Conservation (phyloP, 2,888 invertebrate species). For the Stenchaetothrips biformis region DNA sequence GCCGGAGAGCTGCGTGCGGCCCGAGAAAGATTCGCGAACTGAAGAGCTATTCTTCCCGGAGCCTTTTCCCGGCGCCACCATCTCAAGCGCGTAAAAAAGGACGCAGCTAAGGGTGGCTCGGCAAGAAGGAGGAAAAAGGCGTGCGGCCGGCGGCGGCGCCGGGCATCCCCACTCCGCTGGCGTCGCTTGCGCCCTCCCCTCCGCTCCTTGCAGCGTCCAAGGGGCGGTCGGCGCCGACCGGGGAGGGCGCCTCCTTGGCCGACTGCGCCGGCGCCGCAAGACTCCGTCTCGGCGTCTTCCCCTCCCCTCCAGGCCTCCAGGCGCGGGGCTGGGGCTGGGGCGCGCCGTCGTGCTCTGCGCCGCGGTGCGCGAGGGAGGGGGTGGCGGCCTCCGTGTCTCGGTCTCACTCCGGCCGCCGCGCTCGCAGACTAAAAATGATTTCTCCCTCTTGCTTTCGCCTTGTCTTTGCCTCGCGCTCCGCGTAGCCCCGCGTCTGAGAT, state of each 20-base stretch:
- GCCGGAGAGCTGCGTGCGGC: slow-evolving; percentile 19
- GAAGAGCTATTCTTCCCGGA: slow-evolving; percentile 23
- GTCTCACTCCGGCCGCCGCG: background rate
- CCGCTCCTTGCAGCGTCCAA: background rate
- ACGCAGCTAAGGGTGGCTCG: slow-evolving; percentile 17
- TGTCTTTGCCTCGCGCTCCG: background rate
- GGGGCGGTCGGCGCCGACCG: background rate
- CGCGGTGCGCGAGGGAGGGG: background rate
- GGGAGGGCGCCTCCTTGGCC: slow-evolving; percentile 13
- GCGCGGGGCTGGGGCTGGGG: background rate
- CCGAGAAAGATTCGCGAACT: slow-evolving; percentile 22
- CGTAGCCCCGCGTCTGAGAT: background rate
- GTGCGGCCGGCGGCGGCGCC: background rate
- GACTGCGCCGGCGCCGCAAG: slow-evolving; percentile 21
- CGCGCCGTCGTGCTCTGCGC: background rate
- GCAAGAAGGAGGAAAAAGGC: slow-evolving; percentile 20
- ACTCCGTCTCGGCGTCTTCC: slow-evolving; percentile 12
- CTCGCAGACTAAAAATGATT: slow-evolving; percentile 16
- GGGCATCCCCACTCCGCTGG: background rate
- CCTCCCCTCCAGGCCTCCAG: background rate
- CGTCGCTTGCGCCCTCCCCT: slow-evolving; percentile 12
- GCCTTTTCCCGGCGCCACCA: slow-evolving; percentile 22
- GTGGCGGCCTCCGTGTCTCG: background rate
- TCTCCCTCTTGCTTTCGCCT: slow-evolving; percentile 13
- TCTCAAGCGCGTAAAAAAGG: slow-evolving; percentile 18